Conservation (phyloP, 1,140 invertebrate species). For the Sitophilus oryzae region DNA sequence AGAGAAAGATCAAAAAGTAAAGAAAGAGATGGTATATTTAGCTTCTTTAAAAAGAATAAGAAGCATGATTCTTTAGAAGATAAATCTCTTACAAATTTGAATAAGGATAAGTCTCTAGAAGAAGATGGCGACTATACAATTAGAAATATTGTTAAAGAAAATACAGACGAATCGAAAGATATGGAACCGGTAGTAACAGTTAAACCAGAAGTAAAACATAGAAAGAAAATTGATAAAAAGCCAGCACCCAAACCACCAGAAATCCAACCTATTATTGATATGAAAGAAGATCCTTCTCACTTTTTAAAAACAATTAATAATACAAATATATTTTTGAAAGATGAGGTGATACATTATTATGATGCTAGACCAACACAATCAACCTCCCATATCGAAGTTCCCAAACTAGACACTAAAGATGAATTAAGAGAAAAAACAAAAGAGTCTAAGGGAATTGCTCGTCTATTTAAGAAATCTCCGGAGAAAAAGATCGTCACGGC, state of each 20-base stretch:
- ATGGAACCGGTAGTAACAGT: too few species aligned
- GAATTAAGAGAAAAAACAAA: not conserved
- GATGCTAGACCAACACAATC: conserved; percentile 23
- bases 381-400: too few species aligned
- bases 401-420: too few species aligned
- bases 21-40: conserved; percentile 14
- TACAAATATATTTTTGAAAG: conserved; percentile 17
- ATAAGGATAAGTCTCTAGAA: not conserved
- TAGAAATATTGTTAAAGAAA: too few species aligned
- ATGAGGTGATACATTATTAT: conserved; percentile 20
- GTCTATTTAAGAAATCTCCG: conserved; percentile 3
- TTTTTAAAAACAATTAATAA: conserved; percentile 23
- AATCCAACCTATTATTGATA: too few species aligned
- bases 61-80: conserved; percentile 1
- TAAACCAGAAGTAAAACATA: not conserved
- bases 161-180: too few species aligned
- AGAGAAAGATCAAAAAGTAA: conserved; percentile 21
- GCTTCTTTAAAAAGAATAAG: conserved; percentile 10
- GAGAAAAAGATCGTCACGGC: conserved; percentile 8
- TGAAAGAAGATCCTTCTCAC: too few species aligned
- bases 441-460: not conserved
- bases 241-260: too few species aligned
- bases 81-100: not conserved
- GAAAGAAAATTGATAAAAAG: too few species aligned
- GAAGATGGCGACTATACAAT: not conserved